phyloP scores from a whole-genome alignment of 2,888 invertebrate species.

The Sialis fuliginosa region DNA sequence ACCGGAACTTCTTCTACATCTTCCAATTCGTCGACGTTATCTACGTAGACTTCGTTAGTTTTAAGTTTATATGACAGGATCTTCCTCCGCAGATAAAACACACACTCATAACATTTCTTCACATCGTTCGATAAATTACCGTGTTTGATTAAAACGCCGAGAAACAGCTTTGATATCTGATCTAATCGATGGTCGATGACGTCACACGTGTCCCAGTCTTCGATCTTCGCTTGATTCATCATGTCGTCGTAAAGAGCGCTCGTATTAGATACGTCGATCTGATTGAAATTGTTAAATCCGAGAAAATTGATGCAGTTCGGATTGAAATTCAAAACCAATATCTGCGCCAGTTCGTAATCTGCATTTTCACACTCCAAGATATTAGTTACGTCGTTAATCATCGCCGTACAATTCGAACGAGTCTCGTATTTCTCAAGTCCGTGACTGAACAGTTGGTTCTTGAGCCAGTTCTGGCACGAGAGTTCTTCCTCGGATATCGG shows the following conservation, averaged over 20 bases:
- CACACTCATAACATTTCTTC: neutral
- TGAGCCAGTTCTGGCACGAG: conserved; percentile 26
- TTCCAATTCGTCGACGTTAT: conserved; percentile 3
- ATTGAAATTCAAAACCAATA: neutral
- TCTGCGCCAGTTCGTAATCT: neutral
- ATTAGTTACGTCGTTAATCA: neutral
- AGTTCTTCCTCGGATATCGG: conserved; percentile 26
- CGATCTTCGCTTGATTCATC: conserved; percentile 23
- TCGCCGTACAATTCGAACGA: neutral
- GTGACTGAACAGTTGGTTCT: conserved; percentile 23
- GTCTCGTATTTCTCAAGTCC: conserved; percentile 16
- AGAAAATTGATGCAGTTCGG: neutral
- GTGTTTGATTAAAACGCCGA: conserved; percentile 32
- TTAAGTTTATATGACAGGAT: conserved; percentile 12
- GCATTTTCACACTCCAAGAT: neutral
- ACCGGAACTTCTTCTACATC: conserved; percentile 4
- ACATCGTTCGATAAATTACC: conserved; percentile 26
- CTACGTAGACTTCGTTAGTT: conserved; percentile 4
- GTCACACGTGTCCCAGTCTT: conserved; percentile 32
- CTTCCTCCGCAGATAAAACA: conserved; percentile 1
- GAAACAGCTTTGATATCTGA: conserved; percentile 26
- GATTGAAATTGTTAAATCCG: conserved; percentile 11
- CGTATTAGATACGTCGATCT: conserved; percentile 8
- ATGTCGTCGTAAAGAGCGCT: conserved; percentile 18
- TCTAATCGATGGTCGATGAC: conserved; percentile 27